Conservation (phyloP, 1,140 invertebrate species). For the Acyrthosiphon pisum region DNA sequence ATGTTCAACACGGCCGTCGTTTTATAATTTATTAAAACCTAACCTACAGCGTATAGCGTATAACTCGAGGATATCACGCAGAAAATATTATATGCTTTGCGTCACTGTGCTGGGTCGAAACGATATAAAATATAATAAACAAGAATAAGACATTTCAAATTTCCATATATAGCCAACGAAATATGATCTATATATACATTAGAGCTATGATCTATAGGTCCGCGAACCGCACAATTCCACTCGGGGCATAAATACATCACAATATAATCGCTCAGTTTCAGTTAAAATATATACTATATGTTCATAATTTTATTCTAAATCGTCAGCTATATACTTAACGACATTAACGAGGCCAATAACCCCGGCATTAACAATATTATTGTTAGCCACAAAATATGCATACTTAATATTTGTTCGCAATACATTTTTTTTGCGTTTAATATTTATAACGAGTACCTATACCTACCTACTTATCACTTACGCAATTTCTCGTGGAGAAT, state of each 20-base stretch:
- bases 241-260: not conserved
- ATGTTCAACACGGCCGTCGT: not conserved
- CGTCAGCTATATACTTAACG: not conserved
- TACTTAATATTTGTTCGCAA: not conserved
- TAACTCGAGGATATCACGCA: not conserved
- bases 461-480: not conserved
- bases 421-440: not conserved
- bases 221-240: not conserved
- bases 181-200: not conserved
- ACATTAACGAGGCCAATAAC: not conserved
- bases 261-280: not conserved
- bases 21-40: not conserved
- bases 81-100: not conserved
- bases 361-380: not conserved
- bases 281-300: not conserved
- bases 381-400: not conserved
- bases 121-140: not conserved
- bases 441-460: not conserved
- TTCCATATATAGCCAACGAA: constrained; percentile 5
- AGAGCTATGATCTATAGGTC: not conserved
- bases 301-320: constrained; percentile 11
- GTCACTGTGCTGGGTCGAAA: not conserved
- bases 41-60: not conserved
- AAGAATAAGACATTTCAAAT: not conserved
- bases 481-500: too few species aligned